Base-by-base conservation (phyloP, 2,797 vertebrate genomes). In the Huso huso region DNA sequence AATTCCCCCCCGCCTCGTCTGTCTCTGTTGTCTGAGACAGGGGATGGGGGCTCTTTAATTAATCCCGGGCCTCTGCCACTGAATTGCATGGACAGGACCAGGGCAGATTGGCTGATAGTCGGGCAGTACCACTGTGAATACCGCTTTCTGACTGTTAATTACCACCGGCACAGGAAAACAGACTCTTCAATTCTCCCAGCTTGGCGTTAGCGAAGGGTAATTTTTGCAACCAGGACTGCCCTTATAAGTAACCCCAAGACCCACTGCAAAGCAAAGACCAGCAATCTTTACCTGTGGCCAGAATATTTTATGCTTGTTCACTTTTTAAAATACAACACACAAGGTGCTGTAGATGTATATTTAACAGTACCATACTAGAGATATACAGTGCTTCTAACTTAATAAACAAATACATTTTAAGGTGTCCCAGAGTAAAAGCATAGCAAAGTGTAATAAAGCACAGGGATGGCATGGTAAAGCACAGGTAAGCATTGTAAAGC, bases 11-110 rank as follows among this genome's bases (percentile, higher is more conserved):
- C 66, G 74, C 72, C 77, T 73, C 13, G 50, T 75, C 70, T 65
- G 68, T 79, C 70, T 62, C 74, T 64, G 67, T 64, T 51, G 23
- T 70, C 70, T 55, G 61, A 63, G 68, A 68, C 50, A 18, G 15
- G 58, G 72, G 72, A 75, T 48, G 13, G 70, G 48, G 71, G 64
- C 73, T 80, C 77, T 78, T 82, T 86, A 86, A 86, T 88, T 86
- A 86, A 84, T 84, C 82, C 75, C 50, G 64, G 73, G 70, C 70
- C 75, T 75, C 64, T 62, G 66, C 73, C 73, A 74, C 71, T 75
- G 74, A 81, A 79, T 81, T 65, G 68, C 72, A 52, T 67, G 63
- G 77, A 78, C 76, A 69, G 75, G 53, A 64, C 57, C 72, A 65
- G 51, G 50, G 69, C 37, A 72, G 70, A 59, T 66, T 66, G 72